A percentile compares a stretch with the other conserved stretches of the same genome.
Conservation (phyloP, 2,797 vertebrate species). For the Sebastes steindachneri region DNA sequence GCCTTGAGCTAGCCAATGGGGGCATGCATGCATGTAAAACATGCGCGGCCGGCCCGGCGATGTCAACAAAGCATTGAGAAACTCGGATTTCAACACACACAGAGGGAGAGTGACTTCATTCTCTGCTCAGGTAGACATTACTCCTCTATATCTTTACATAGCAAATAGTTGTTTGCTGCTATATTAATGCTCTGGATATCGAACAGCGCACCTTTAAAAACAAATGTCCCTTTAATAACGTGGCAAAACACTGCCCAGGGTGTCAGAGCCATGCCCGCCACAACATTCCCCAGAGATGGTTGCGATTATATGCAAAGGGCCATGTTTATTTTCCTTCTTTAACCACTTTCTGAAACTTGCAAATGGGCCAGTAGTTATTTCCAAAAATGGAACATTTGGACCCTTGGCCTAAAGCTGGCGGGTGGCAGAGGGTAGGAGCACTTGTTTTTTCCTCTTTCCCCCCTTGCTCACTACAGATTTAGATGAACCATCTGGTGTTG, state of each 20-base stretch:
- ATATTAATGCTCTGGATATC: not conserved
- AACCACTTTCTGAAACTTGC: slow-evolving; percentile 15
- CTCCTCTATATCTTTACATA: too few species aligned
- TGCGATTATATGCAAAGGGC: not conserved
- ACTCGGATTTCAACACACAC: too few species aligned
- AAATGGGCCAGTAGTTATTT: slow-evolving; percentile 39
- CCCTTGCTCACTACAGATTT: slow-evolving; percentile 57
- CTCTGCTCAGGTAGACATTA: too few species aligned
- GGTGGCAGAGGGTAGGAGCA: slow-evolving; percentile 41
- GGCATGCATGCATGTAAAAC: too few species aligned
- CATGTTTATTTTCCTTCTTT: not conserved
- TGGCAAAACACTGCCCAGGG: not conserved
- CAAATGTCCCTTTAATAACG: not conserved
- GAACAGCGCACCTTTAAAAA: not conserved
- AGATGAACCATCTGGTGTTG: slow-evolving; percentile 78
- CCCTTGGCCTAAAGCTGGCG: slow-evolving; percentile 48
- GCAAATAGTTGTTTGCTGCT: not conserved
- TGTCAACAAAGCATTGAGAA: too few species aligned
- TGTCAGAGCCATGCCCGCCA: not conserved
- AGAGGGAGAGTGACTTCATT: too few species aligned
- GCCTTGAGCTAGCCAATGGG: too few species aligned
- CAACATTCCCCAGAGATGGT: not conserved
- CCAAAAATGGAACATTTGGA: slow-evolving; percentile 66
- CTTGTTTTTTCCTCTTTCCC: slow-evolving; percentile 46
- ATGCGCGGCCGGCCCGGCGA: too few species aligned